Percentiles rank a stretch among this genome's conserved stretches.
Conservation (phyloP, 2,113 vertebrate genomes). For the Chitala chitala region DNA sequence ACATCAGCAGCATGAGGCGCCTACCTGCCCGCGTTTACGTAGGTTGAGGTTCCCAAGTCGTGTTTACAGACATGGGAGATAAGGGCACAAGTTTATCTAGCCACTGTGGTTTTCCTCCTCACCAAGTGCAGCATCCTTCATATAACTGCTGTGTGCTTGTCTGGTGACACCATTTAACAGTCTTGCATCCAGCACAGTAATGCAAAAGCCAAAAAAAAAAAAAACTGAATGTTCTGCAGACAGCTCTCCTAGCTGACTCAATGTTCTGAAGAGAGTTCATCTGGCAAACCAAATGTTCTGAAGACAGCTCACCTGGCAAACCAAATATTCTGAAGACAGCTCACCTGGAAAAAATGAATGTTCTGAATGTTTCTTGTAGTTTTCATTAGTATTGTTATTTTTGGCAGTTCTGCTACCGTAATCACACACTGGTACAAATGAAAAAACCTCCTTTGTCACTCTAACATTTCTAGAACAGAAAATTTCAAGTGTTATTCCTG, state of each 20-base stretch:
- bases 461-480: too few species aligned
- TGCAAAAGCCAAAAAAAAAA: neutral
- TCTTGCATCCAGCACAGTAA: neutral
- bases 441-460: too few species aligned
- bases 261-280: too few species aligned
- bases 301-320: too few species aligned
- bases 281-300: neutral
- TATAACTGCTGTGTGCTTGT: neutral
- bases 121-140: conserved; percentile 23
- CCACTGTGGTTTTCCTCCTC: conserved; percentile 46
- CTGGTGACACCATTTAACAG: neutral
- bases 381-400: too few species aligned
- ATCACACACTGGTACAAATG: too few species aligned
- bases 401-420: too few species aligned
- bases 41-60: conserved; percentile 47
- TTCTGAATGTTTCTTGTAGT: too few species aligned
- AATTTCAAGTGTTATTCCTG: too few species aligned
- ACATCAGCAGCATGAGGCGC: conserved; percentile 36
- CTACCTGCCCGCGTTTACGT: conserved; percentile 44
- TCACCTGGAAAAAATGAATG: too few species aligned
- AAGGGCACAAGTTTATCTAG: conserved; percentile 44
- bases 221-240: too few species aligned
- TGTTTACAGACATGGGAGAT: conserved; percentile 38
- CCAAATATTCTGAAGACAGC: neutral
- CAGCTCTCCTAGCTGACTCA: neutral